Conservation (phyloP, 2,888 invertebrate species). For the Cenopis cana region DNA sequence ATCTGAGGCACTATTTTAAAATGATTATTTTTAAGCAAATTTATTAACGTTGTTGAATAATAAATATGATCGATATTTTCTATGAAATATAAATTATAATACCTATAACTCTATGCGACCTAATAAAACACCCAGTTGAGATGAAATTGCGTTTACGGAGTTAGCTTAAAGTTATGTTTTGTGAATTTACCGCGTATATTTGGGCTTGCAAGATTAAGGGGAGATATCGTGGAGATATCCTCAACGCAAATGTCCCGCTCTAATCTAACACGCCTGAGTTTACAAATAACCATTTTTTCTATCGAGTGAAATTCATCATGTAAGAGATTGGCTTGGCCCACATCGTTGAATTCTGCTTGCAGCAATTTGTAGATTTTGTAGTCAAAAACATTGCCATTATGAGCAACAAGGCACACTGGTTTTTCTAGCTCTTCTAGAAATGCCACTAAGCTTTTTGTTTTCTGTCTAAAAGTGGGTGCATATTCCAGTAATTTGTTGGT, state of each 20-base stretch:
- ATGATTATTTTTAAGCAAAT: background rate
- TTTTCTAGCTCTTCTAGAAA: slow-evolving; percentile 87
- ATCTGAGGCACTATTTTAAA: background rate
- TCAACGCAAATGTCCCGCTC: no score
- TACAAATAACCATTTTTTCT: no score
- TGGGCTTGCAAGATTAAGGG: no score
- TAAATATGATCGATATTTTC: background rate
- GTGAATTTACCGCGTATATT: no score
- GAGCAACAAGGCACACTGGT: slow-evolving; percentile 92
- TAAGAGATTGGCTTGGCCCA: slow-evolving; percentile 68
- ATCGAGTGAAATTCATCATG: no score
- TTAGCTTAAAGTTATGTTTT: background rate
- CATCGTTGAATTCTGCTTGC: slow-evolving; percentile 82
- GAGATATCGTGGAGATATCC: no score
- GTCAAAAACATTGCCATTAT: slow-evolving; percentile 93
- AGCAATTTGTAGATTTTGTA: slow-evolving; percentile 92
- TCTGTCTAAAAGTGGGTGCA: slow-evolving; percentile 85
- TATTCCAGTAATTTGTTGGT: slow-evolving; percentile 87
- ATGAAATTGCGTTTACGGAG: background rate
- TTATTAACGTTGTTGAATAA: background rate
- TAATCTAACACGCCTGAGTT: no score
- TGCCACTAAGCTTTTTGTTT: slow-evolving; percentile 81
- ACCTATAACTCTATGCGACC: background rate
- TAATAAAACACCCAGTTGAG: background rate
- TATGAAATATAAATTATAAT: background rate